phyloP scores from a whole-genome alignment of 2,113 vertebrate species.

The Sclerurus mexicanus region DNA sequence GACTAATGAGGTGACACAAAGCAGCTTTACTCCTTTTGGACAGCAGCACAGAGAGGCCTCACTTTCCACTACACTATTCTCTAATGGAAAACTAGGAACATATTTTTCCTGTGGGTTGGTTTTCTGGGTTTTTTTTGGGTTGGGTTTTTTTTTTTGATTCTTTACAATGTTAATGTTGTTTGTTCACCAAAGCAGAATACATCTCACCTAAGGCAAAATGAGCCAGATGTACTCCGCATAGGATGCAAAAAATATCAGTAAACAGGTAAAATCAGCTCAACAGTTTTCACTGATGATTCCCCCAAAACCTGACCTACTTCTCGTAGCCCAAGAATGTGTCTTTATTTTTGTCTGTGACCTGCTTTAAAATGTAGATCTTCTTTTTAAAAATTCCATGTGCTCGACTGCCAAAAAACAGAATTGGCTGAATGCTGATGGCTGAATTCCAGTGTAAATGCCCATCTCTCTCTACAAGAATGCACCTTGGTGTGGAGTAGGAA shows the following conservation, averaged over 20 bases:
- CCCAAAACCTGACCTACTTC: constrained; percentile 64
- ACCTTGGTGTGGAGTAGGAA: constrained; percentile 26
- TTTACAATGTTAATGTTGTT: not conserved
- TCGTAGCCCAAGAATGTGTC: constrained; percentile 41
- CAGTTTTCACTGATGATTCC: constrained; percentile 24
- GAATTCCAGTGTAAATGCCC: constrained; percentile 62
- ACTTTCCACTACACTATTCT: constrained; percentile 45
- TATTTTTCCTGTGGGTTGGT: not conserved
- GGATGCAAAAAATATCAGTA: not conserved
- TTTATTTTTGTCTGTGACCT: constrained; percentile 65
- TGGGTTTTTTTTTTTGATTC: not conserved
- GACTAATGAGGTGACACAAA: constrained; percentile 66
- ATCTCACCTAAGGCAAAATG: not conserved
- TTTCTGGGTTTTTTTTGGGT: no score
- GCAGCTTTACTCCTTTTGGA: constrained; percentile 66
- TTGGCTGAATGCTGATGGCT: constrained; percentile 38
- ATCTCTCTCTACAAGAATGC: constrained; percentile 41
- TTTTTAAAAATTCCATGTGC: constrained; percentile 42
- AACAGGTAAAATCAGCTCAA: not conserved
- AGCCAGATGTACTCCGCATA: not conserved
- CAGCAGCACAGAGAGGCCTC: constrained; percentile 28
- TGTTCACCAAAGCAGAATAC: not conserved
- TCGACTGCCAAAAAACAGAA: constrained; percentile 13
- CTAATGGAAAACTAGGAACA: constrained; percentile 40
- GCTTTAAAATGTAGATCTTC: constrained; percentile 34